phyloP scores from a whole-genome alignment of 2,113 vertebrate genomes.

The Chlamydotis undulata region DNA sequence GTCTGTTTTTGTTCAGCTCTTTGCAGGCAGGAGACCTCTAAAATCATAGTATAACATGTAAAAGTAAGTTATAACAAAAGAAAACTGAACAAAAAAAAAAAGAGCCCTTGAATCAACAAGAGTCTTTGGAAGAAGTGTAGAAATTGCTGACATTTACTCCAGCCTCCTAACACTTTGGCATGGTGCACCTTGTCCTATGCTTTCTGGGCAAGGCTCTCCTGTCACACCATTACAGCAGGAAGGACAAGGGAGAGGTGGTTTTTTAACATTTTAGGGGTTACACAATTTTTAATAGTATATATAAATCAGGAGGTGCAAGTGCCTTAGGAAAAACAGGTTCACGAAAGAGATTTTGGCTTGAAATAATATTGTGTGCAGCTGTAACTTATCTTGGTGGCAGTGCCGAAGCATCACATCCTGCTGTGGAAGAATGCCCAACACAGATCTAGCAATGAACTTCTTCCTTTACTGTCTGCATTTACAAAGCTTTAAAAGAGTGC shows the following conservation, averaged over 20 bases:
- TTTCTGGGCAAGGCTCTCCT: neutral
- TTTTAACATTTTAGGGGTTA: neutral
- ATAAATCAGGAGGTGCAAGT: neutral
- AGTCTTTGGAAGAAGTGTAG: neutral
- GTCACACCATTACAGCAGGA: neutral
- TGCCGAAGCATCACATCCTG: neutral
- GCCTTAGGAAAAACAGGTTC: neutral
- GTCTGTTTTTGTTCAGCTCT: neutral
- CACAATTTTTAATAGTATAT: neutral
- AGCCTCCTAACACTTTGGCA: neutral
- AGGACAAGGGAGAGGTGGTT: fast-evolving
- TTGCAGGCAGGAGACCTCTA: neutral
- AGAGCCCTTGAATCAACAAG: neutral
- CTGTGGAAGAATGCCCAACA: neutral
- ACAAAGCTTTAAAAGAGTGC: neutral
- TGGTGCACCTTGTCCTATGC: neutral
- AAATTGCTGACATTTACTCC: neutral
- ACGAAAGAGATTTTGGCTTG: neutral
- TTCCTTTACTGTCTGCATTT: neutral
- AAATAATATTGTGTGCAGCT: neutral
- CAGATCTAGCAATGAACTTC: neutral
- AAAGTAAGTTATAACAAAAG: neutral
- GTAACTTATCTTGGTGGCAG: neutral
- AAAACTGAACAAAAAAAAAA: neutral
- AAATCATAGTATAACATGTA: neutral